A percentile compares a stretch with the other conserved stretches of the same genome.
Evolutionary conservation across 2,888 invertebrate species (phyloP).

Genomic region (Andrena chrysosceles): DNA sequence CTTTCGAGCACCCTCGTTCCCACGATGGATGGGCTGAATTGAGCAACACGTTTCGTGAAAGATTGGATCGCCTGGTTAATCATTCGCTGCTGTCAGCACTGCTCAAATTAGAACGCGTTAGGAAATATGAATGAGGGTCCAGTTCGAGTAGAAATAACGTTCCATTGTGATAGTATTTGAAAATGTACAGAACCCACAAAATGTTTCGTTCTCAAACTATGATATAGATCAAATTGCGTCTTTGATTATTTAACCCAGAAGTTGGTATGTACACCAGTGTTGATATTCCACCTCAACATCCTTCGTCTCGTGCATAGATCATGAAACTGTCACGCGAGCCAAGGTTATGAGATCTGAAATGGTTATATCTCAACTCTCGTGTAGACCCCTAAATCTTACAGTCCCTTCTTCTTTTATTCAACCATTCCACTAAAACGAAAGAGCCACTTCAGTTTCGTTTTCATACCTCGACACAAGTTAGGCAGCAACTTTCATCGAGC

Average conservation of each 20-base stretch:
- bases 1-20: not conserved
- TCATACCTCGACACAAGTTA: not conserved
- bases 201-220: too few relatives aligned
- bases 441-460: not conserved
- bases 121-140: too few relatives aligned
- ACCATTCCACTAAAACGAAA: not conserved
- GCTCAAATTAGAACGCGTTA: not conserved
- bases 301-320: slow-evolving; percentile 51
- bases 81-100: not conserved
- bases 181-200: not conserved
- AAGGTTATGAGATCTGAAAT: slow-evolving; percentile 52
- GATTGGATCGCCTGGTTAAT: not conserved
- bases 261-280: not conserved
- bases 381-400: too few relatives aligned
- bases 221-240: too few relatives aligned
- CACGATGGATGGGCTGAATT: not conserved
- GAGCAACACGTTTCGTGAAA: not conserved
- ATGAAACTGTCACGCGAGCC: slow-evolving; percentile 58
- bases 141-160: not conserved
- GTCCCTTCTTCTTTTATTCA: not conserved
- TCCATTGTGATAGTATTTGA: not conserved
- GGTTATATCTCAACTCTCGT: slow-evolving; percentile 37
- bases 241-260: slow-evolving; percentile 10
- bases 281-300: slow-evolving; percentile 30
- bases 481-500: not conserved